These are phyloP conservation scores for Ditylenchus weischeri DNA, from an alignment of 2,888 invertebrate species.

Conservation along the genomic window DNA sequence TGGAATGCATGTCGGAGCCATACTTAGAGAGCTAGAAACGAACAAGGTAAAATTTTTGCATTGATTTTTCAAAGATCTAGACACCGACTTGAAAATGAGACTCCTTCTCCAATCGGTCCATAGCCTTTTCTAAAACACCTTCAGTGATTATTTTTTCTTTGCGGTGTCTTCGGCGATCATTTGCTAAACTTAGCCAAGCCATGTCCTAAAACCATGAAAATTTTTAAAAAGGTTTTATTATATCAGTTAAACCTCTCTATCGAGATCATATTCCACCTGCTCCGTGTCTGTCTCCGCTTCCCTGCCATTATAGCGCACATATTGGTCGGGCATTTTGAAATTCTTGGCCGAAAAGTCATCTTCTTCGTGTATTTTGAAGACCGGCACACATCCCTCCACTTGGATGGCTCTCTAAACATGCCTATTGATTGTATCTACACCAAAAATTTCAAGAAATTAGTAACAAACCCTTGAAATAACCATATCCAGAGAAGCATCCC, in stretches of 20 bases:
- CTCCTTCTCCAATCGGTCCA: slow-evolving; percentile 96
- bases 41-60: background rate
- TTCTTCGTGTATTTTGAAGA: slow-evolving; percentile 6
- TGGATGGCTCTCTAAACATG: background rate
- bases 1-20: slow-evolving; percentile 14
- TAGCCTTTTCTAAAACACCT: slow-evolving; percentile 85
- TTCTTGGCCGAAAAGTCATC: background rate
- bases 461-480: slow-evolving; percentile 7
- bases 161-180: slow-evolving; percentile 70
- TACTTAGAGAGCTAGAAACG: slow-evolving; percentile 8
- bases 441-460: background rate
- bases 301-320: slow-evolving; percentile 15
- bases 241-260: slow-evolving; percentile 72
- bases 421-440: background rate
- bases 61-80: background rate
- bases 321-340: slow-evolving; percentile 16
- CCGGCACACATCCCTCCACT: slow-evolving; percentile 4
- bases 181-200: slow-evolving; percentile 85
- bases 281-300: slow-evolving; percentile 24
- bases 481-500: background rate
- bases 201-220: slow-evolving; percentile 67
- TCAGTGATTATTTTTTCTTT: slow-evolving; percentile 76
- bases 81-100: slow-evolving; percentile 76
- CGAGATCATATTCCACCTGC: slow-evolving; percentile 82
- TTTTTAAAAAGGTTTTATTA: background rate